A percentile compares a stretch with the other conserved stretches of the same genome.
These are phyloP conservation scores for Phyllotreta striolata DNA, from an alignment of 2,888 invertebrate genomes.

Conservation along the genomic window DNA sequence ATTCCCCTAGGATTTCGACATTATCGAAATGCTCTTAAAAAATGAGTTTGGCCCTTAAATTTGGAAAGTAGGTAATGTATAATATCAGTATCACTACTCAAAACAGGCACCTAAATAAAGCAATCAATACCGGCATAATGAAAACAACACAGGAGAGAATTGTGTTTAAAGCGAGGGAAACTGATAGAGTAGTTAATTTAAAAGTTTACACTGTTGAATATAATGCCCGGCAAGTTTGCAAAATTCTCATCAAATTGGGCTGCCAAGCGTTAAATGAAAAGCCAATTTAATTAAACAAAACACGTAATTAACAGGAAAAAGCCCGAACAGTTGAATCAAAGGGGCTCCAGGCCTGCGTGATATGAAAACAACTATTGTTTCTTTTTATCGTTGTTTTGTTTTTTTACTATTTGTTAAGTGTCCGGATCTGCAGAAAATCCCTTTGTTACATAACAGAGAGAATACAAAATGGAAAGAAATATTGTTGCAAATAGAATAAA, in stretches of 20 bases:
- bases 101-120: conserved; percentile 19
- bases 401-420: conserved; percentile 2
- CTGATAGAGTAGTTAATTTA: conserved; percentile 46
- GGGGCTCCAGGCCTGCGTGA: conserved; percentile 22
- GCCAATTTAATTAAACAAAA: conserved; percentile 59
- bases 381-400: conserved; percentile 17
- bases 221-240: conserved; percentile 42
- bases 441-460: conserved; percentile 31
- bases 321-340: conserved; percentile 43
- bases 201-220: conserved; percentile 45
- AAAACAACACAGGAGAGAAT: conserved; percentile 23
- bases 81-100: conserved; percentile 18
- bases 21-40: not conserved
- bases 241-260: conserved; percentile 53
- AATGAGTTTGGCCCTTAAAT: not conserved
- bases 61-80: not conserved
- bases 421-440: conserved; percentile 20
- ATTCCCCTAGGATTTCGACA: too few species aligned
- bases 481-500: too few species aligned
- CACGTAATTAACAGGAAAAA: conserved; percentile 55
- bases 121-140: conserved; percentile 20
- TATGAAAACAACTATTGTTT: conserved; percentile 31
- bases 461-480: not conserved
- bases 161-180: conserved; percentile 33
- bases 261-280: conserved; percentile 57